Evolutionary conservation across 1,140 invertebrate species (phyloP).

Genomic region (Aphelinus certus): DNA sequence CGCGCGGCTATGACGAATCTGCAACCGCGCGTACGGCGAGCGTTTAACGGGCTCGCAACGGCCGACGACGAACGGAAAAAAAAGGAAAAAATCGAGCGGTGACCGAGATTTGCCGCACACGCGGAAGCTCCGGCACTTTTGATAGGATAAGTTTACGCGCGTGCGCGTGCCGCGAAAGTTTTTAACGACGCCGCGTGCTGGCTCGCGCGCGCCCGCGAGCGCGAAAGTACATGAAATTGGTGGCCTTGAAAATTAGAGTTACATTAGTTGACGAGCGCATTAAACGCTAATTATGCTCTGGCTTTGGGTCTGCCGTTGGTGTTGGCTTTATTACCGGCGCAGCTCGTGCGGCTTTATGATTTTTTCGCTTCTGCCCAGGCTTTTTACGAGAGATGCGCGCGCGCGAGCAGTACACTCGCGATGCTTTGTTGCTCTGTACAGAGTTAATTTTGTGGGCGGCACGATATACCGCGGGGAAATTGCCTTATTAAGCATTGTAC

Average conservation of each 20-base stretch:
- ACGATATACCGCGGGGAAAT: not conserved
- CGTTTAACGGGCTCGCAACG: not conserved
- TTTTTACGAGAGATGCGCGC: not conserved
- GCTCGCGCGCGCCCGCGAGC: no score
- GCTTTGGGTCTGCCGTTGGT: not conserved
- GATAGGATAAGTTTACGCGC: constrained; percentile 12
- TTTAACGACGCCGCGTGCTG: constrained; percentile 16
- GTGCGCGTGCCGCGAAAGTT: constrained; percentile 20
- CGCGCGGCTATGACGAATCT: no score
- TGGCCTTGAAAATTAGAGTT: constrained; percentile 27
- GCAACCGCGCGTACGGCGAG: no score
- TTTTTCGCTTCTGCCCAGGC: not conserved
- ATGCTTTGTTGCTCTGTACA: not conserved
- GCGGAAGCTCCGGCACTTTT: not conserved
- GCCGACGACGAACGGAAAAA: not conserved
- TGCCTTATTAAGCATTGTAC: not conserved
- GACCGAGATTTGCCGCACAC: not conserved
- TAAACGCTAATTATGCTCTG: constrained; percentile 24
- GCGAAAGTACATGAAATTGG: constrained; percentile 8
- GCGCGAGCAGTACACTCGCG: not conserved
- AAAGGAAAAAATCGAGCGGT: no score
- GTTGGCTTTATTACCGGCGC: constrained; percentile 6
- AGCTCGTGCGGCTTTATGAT: not conserved
- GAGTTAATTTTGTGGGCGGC: constrained; percentile 13
- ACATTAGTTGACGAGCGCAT: not conserved